Conservation (phyloP, 2,113 vertebrate species). For the Tautogolabrus adspersus region DNA sequence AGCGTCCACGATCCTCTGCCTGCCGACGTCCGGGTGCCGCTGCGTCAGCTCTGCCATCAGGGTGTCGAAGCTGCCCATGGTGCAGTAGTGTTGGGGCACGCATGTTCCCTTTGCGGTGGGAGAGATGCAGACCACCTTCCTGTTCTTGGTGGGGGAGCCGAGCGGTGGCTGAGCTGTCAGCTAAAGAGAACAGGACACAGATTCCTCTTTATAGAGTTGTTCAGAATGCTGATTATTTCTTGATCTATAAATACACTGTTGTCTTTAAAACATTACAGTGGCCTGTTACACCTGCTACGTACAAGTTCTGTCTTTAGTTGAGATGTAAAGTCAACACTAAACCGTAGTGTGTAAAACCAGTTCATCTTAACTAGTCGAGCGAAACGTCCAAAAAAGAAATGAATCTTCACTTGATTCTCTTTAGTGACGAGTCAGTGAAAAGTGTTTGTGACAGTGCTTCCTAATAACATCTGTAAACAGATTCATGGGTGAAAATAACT, state of each 20-base stretch:
- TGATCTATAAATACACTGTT: neutral
- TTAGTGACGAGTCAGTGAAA: no score
- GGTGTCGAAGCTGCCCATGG: constrained; percentile 71
- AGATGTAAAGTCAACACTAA: no score
- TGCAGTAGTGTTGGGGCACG: constrained; percentile 67
- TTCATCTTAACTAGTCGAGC: no score
- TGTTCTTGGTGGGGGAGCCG: constrained; percentile 28
- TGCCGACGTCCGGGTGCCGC: constrained; percentile 55
- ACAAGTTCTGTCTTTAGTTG: no score
- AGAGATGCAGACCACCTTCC: constrained; percentile 45
- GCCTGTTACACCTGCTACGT: no score
- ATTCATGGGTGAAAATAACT: no score
- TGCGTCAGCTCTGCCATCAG: constrained; percentile 71
- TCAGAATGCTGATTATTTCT: neutral
- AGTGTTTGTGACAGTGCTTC: no score
- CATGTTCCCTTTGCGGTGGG: constrained; percentile 63
- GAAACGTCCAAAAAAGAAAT: no score
- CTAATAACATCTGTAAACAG: no score
- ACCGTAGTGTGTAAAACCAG: no score
- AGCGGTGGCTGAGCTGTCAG: neutral
- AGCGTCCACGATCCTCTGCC: constrained; percentile 63
- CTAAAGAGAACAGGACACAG: neutral
- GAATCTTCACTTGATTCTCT: no score
- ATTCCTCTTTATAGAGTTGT: neutral
- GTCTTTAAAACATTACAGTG: no score